A percentile compares a stretch with the other conserved stretches of the same genome.
Conservation (phyloP, 2,888 invertebrate genomes). For the Saturnia pavonia region DNA sequence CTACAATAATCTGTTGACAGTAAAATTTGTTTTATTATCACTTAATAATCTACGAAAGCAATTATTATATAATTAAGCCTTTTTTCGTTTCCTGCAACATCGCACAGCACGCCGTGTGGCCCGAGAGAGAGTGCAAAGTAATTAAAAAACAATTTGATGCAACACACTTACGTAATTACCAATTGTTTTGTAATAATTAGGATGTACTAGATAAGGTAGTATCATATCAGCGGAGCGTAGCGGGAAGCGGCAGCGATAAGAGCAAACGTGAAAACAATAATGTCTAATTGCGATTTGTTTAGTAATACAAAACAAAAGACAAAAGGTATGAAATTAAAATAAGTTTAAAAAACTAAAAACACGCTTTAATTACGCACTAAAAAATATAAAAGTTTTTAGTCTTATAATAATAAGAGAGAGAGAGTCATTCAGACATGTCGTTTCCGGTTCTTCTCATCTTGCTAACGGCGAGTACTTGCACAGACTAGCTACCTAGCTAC, state of each 20-base stretch:
- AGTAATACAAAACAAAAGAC: too few species aligned
- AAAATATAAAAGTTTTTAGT: too few species aligned
- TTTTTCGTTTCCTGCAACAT: background rate
- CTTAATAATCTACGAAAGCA: background rate
- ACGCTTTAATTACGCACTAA: too few species aligned
- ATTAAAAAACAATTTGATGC: conserved; percentile 42
- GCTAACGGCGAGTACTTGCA: too few species aligned
- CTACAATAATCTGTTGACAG: too few species aligned
- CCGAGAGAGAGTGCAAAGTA: conserved; percentile 24
- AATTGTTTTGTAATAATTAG: conserved; percentile 55
- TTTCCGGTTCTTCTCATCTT: too few species aligned
- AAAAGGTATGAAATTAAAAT: too few species aligned
- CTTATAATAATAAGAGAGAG: too few species aligned
- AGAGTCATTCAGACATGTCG: too few species aligned
- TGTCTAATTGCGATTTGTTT: background rate
- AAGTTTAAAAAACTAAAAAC: too few species aligned
- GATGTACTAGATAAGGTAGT: conserved; percentile 30
- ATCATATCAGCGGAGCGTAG: conserved; percentile 29
- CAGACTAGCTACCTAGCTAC: too few species aligned
- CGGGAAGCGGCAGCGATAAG: background rate
- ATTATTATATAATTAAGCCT: background rate
- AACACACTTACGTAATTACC: conserved; percentile 46
- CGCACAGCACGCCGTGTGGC: background rate
- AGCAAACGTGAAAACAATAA: background rate
- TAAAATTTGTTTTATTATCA: background rate